phyloP scores from a whole-genome alignment of 2,113 vertebrate species.

The Vidua chalybeata region DNA sequence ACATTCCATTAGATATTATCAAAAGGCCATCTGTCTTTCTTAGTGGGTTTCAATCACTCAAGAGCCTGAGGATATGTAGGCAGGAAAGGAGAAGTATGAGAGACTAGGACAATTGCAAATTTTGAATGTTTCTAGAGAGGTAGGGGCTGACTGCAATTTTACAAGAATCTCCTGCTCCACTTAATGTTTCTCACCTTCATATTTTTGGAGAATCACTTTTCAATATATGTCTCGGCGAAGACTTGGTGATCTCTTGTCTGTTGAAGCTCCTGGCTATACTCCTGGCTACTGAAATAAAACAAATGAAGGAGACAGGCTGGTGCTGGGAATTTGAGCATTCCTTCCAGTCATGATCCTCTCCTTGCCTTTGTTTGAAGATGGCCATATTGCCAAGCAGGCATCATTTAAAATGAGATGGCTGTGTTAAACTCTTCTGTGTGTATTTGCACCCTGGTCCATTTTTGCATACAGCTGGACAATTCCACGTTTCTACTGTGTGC shows the following conservation, averaged over 20 bases:
- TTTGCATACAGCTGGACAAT: not conserved
- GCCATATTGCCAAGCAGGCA: not conserved
- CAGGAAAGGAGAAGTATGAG: not conserved
- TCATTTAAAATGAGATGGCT: not conserved
- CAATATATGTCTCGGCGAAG: not conserved
- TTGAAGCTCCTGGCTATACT: not conserved
- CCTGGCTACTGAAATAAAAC: not conserved
- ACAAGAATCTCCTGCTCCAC: not conserved
- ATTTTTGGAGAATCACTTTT: not conserved
- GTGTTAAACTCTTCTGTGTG: not conserved
- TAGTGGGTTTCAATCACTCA: constrained; percentile 28
- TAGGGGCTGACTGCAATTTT: not conserved
- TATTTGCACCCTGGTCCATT: not conserved
- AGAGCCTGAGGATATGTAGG: constrained; percentile 5
- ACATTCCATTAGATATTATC: constrained; percentile 56
- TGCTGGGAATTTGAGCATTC: not conserved
- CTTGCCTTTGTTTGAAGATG: not conserved
- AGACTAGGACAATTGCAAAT: not conserved
- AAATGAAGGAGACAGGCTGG: not conserved
- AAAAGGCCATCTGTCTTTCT: constrained; percentile 44
- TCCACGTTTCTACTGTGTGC: not conserved
- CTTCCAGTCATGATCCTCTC: not conserved
- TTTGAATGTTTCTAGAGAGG: not conserved
- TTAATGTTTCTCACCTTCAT: not conserved
- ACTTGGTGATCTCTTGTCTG: not conserved